A percentile compares a stretch with the other conserved stretches of the same genome.
Conservation (phyloP, 2,113 vertebrate species). For the Labrus mixtus region DNA sequence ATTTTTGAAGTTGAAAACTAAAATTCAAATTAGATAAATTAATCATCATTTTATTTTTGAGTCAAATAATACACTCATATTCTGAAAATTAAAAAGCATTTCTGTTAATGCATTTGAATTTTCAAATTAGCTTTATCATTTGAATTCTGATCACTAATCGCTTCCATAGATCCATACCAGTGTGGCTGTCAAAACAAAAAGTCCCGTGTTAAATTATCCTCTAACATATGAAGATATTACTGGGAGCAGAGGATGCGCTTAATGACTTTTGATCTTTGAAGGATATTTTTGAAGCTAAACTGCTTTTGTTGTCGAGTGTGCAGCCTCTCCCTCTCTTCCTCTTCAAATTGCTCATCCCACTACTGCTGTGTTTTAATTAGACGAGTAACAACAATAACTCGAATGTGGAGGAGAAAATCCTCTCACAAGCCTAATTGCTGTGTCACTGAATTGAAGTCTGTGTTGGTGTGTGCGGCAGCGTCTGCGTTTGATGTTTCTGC, state of each 20-base stretch:
- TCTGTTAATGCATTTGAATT: no score
- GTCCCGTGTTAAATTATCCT: constrained; percentile 10
- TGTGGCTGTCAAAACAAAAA: constrained; percentile 3
- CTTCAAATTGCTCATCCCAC: constrained; percentile 10
- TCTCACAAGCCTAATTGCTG: not conserved
- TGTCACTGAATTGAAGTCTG: constrained; percentile 10
- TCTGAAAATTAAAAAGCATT: no score
- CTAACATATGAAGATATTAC: constrained; percentile 6
- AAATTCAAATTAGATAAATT: no score
- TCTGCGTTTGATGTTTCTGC: constrained; percentile 42
- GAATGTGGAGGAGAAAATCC: constrained; percentile 25
- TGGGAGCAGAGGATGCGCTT: constrained; percentile 16
- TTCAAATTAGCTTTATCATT: no score
- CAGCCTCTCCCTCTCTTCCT: constrained; percentile 7
- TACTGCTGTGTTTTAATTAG: constrained; percentile 31
- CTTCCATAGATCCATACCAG: not conserved
- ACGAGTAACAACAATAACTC: constrained; percentile 31
- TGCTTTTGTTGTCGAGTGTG: constrained; percentile 27
- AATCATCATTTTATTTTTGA: no score
- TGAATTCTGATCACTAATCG: no score
- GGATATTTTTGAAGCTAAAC: constrained; percentile 46
- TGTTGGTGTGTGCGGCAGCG: not conserved
- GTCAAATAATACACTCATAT: no score
- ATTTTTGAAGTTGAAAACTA: no score
- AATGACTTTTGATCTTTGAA: constrained; percentile 50